phyloP scores from a whole-genome alignment of 2,797 vertebrate genomes.

The Eleutherodactylus coqui region DNA sequence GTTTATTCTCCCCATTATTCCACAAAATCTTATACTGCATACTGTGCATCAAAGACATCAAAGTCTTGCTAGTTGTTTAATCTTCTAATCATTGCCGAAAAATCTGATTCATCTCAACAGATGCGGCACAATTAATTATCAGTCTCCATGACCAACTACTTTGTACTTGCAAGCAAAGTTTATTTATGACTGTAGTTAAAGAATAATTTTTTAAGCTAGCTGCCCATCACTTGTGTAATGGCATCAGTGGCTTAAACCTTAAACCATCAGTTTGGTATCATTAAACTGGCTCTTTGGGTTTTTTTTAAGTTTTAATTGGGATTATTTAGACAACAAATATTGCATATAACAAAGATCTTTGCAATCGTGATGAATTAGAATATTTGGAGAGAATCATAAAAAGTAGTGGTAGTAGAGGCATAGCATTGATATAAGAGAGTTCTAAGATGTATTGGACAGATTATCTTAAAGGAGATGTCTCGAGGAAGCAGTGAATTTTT shows the following conservation, averaged over 20 bases:
- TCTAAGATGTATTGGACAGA: too few relatives aligned
- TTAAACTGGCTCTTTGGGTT: background rate
- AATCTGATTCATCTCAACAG: background rate
- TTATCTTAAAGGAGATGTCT: too few relatives aligned
- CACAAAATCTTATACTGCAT: background rate
- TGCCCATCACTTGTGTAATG: background rate
- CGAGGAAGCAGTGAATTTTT: too few relatives aligned
- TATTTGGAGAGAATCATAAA: background rate
- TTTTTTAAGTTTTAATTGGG: too few relatives aligned
- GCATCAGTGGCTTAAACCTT: background rate
- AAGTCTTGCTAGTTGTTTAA: background rate
- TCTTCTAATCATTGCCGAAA: slow-evolving; percentile 9
- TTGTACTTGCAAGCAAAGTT: background rate
- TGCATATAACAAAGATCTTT: too few relatives aligned
- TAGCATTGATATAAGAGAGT: too few relatives aligned
- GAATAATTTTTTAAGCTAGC: background rate
- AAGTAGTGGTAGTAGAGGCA: too few relatives aligned
- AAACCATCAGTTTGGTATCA: background rate
- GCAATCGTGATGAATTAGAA: background rate
- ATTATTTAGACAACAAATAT: too few relatives aligned
- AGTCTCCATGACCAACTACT: background rate
- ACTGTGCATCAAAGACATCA: slow-evolving; percentile 27
- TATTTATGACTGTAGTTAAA: background rate
- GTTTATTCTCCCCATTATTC: slow-evolving; percentile 13
- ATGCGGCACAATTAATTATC: slow-evolving; percentile 5